A percentile compares a stretch with the other conserved stretches of the same genome.
phyloP scores from a whole-genome alignment of 2,888 invertebrate species.

The Plebejus melissa region DNA sequence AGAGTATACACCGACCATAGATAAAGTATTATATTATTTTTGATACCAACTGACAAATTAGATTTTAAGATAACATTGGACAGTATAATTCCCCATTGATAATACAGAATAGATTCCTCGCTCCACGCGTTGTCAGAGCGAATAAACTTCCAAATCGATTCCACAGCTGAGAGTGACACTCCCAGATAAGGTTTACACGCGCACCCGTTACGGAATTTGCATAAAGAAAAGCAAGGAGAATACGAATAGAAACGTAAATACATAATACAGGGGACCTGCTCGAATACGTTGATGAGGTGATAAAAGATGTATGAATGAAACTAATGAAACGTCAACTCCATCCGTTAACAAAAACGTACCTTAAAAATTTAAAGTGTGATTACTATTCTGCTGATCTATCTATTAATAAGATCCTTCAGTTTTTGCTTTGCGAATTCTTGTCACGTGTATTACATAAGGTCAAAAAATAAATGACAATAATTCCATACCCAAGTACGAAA shows the following conservation, averaged over 20 bases:
- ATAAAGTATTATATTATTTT: too few species aligned
- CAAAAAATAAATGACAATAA: neutral
- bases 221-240: constrained; percentile 67
- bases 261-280: constrained; percentile 25
- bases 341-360: too few species aligned
- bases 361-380: too few species aligned
- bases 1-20: too few species aligned
- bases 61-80: constrained; percentile 29
- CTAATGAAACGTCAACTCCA: neutral
- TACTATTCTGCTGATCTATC: too few species aligned
- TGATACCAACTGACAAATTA: neutral
- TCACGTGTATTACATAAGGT: too few species aligned
- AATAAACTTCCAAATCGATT: constrained; percentile 78
- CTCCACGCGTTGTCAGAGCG: constrained; percentile 72
- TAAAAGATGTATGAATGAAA: neutral
- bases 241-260: constrained; percentile 34
- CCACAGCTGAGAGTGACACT: constrained; percentile 74
- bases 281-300: constrained; percentile 12
- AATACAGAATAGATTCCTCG: constrained; percentile 61
- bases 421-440: too few species aligned
- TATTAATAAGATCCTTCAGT: too few species aligned
- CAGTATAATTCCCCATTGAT: constrained; percentile 40
- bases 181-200: constrained; percentile 58
- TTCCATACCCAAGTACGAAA: neutral
- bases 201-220: constrained; percentile 64